These are phyloP conservation scores for Marmota monax DNA, from an alignment of 2,113 vertebrate genomes.

Conservation along the genomic window DNA sequence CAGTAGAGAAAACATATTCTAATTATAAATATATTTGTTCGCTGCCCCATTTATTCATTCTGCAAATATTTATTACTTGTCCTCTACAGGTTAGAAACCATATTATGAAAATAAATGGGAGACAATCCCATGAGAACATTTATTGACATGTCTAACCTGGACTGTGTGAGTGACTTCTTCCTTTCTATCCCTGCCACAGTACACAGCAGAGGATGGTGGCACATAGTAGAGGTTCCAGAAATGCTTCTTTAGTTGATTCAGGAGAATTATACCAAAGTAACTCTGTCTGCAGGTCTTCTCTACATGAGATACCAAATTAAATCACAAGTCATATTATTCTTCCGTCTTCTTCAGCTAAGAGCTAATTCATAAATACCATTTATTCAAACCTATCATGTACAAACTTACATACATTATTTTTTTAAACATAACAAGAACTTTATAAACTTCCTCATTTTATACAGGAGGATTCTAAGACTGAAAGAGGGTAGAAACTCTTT, in stretches of 20 bases:
- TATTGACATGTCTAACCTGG: not conserved
- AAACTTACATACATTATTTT: not conserved
- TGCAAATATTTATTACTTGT: not conserved
- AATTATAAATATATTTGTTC: conserved; percentile 38
- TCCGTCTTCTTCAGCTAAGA: not conserved
- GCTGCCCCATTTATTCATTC: not conserved
- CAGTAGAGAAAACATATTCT: not conserved
- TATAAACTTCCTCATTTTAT: not conserved
- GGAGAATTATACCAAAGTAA: not conserved
- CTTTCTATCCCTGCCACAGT: not conserved
- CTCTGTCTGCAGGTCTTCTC: not conserved
- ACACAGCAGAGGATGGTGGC: not conserved
- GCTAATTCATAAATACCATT: not conserved
- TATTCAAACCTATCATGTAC: not conserved
- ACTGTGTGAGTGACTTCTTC: not conserved
- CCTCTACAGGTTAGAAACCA: not conserved
- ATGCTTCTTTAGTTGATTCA: not conserved
- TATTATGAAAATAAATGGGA: conserved; percentile 13
- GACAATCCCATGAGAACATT: not conserved
- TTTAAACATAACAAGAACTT: not conserved
- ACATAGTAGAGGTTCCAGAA: not conserved
- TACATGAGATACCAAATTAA: not conserved
- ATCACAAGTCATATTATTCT: not conserved
- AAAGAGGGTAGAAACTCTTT: not conserved
- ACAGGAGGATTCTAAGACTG: not conserved